Conservation (phyloP, 2,113 vertebrate genomes). For the Melanocharis versteri region DNA sequence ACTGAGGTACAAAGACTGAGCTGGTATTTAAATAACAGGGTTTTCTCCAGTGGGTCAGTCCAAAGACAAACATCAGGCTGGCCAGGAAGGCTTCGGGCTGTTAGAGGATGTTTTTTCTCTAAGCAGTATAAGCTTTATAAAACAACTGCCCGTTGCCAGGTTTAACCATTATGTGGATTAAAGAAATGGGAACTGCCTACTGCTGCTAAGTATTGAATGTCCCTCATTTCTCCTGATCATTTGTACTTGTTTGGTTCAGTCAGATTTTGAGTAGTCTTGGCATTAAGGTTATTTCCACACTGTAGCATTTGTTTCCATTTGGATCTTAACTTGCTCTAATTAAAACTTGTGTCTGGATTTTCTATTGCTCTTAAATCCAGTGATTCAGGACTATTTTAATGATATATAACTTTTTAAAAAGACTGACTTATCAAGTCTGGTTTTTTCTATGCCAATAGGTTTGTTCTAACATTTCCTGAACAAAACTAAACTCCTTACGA, state of each 20-base stretch:
- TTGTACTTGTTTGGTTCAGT: neutral
- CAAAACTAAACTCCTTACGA: neutral
- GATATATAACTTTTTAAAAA: neutral
- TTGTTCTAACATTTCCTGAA: neutral
- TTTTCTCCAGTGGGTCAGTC: neutral
- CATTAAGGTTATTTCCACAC: neutral
- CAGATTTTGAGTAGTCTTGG: neutral
- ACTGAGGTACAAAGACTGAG: neutral
- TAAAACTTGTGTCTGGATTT: neutral
- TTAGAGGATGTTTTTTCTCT: neutral
- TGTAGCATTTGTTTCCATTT: neutral
- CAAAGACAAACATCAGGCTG: neutral
- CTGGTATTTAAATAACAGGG: neutral
- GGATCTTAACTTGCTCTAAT: neutral
- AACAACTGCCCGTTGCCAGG: neutral
- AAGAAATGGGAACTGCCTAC: neutral
- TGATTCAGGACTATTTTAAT: neutral
- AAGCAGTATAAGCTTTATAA: neutral
- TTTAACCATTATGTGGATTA: neutral
- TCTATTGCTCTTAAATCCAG: neutral
- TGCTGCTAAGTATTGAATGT: neutral
- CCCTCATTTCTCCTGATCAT: neutral
- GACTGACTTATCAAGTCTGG: neutral
- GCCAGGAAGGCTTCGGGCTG: neutral
- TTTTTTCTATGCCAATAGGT: neutral